Evolutionary conservation across 2,888 invertebrate genomes (phyloP).

Genomic region (Halocaridina rubra): DNA sequence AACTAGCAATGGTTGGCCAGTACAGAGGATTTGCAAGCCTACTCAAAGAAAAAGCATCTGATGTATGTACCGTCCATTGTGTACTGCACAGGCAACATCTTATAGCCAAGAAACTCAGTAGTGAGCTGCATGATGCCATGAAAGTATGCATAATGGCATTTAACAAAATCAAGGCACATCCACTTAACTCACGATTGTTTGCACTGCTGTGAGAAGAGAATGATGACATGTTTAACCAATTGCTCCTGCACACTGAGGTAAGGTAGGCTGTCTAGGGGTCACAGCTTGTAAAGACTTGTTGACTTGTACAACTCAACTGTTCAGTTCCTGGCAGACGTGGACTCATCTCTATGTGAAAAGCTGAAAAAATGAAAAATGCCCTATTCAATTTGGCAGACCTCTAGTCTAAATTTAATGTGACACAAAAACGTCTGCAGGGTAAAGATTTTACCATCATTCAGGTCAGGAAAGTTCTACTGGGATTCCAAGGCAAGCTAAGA

Average conservation of each 20-base stretch:
- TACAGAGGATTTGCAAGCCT: constrained; percentile 22
- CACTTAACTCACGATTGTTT: background rate
- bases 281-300: background rate
- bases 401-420: too few relatives aligned
- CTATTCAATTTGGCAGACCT: too few relatives aligned
- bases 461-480: too few relatives aligned
- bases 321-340: too few relatives aligned
- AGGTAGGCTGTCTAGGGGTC: background rate
- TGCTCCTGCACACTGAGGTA: background rate
- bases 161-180: background rate
- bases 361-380: too few relatives aligned
- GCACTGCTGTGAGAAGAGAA: background rate
- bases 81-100: constrained; percentile 16
- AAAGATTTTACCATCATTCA: too few relatives aligned
- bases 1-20: background rate
- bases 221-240: background rate
- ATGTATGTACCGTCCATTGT: background rate
- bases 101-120: background rate
- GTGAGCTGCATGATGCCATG: background rate
- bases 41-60: background rate
- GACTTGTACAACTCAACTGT: too few relatives aligned
- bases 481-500: too few relatives aligned
- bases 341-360: too few relatives aligned
- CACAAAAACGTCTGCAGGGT: too few relatives aligned
- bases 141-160: background rate